Base-by-base conservation (phyloP, 1,140 invertebrate genomes). In the Drosophila sulfurigaster region DNA sequence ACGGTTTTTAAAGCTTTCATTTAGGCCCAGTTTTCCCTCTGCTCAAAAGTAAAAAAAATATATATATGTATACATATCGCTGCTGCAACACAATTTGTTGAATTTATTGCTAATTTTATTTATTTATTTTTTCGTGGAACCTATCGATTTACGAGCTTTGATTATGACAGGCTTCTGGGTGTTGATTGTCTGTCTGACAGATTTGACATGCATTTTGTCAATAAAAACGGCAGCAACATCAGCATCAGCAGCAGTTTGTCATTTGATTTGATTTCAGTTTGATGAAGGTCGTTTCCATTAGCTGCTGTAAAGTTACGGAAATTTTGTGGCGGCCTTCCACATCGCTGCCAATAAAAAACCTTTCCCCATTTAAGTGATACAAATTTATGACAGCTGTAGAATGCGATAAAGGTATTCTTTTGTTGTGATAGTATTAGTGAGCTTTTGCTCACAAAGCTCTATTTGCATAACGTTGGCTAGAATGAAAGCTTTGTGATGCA, bases 141-240 rank as follows among this genome's bases (percentile, higher is more conserved):
- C 32, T 32, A 30, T 38, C 54, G 48, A 54, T 68, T 62, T 43
- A 72, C 69, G 63, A 72, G 65, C 58, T 56, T 62, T 70, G 51
- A 62, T 63, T 83, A 83, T 89, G 77, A 74, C 75, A 79, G 77
- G 28, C 30, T 75, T 70, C 35, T 62, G 48, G 58, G 59, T 75
- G 80, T 78, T 67, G 83, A 87, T 83, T 87, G 71, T 51, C 63
- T 32, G 5, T 28, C 64, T 35, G 83, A 77, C 82, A 88, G 59
- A 80, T 78, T 78, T 83, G 85, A 89, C 85, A 78, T 87, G 83
- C 73, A 88, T 83, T 87, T 75, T 81, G 73, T 88, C 77, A 82
- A 78, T 78, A 64, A 66, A 79, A 67, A 60, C 5, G 7, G 30
- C 30, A 32, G 10, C 35, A 67, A 54, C 56, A 77, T 38, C 68